Evolutionary conservation across 2,113 vertebrate species (phyloP), one percentile per base, ranked within the genome.

Genomic region (Rissa tridactyla): DNA sequence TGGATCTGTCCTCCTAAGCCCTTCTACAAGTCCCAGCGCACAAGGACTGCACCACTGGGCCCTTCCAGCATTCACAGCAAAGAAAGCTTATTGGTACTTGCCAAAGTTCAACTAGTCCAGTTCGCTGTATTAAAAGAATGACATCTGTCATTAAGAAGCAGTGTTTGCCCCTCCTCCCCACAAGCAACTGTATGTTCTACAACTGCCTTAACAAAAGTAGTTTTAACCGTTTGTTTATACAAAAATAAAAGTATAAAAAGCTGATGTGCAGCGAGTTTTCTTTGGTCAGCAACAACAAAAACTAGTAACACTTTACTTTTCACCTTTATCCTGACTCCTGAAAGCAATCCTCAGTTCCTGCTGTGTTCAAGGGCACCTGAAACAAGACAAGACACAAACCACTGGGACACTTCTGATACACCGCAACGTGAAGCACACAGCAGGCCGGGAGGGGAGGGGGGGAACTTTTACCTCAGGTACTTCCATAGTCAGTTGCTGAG

Each of bases 191-290:
- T 96, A 86, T 85, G 91, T 92, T 96, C 93, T 89, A 97, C 84
- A 90, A 95, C 66, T 86, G 93, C 96, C 96, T 98, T 94, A 96
- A 95, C 47, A 64, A 76, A 79, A 94, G 90, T 92, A 85, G 88
- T 92, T 89, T 94, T 82, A 92, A 88, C 17, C 17, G 3, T 84
- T 86, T 95, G 94, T 97, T 96, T 88, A 92, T 92, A 96, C 49
- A 82, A 94, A 97, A 97, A 86, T 97, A 97, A 95, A 94, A 75
- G 34, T 38, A 46, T 73, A 65, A 92, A 92, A 77, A 97, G 20
- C 51, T 36, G 3, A 42, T 5, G 2, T 7, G 23, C 40, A 25
- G 51, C 71, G 60, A 30, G 85, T 93, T 75, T 94, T 95, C 60
- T 73, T 92, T 30, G 30, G 20, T 38, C 5, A 3, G 49, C 30